A percentile compares a stretch with the other conserved stretches of the same genome.
phyloP scores from a whole-genome alignment of 2,797 vertebrate species.

The Sebastes steindachneri region DNA sequence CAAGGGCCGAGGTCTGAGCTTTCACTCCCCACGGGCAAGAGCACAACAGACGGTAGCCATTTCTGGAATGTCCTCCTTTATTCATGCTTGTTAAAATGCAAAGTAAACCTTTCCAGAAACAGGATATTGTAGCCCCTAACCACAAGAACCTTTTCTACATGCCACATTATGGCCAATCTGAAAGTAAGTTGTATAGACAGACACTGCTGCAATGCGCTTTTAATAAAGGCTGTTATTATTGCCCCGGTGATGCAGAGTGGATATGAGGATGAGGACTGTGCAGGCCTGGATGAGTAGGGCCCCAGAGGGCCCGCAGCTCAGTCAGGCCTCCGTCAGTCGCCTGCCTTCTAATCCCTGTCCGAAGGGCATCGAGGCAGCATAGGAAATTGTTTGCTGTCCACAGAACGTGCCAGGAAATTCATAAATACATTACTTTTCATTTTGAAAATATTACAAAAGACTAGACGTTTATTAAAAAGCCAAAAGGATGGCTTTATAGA shows the following conservation, averaged over 20 bases:
- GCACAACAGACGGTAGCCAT: slow-evolving; percentile 78
- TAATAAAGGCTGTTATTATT: slow-evolving; percentile 89
- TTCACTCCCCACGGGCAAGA: slow-evolving; percentile 63
- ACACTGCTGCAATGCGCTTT: slow-evolving; percentile 82
- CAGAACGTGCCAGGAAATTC: slow-evolving; percentile 86
- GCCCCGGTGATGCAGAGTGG: slow-evolving; percentile 78
- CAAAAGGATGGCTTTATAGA: slow-evolving; percentile 85
- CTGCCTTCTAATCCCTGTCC: slow-evolving; percentile 83
- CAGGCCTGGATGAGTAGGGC: slow-evolving; percentile 74
- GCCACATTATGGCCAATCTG: slow-evolving; percentile 78
- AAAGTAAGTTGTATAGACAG: slow-evolving; percentile 77
- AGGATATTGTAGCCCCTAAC: slow-evolving; percentile 86
- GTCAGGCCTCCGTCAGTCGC: slow-evolving; percentile 79
- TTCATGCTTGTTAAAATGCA: slow-evolving; percentile 86
- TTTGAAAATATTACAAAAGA: slow-evolving; percentile 85
- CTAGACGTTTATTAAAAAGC: slow-evolving; percentile 85
- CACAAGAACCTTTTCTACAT: slow-evolving; percentile 75
- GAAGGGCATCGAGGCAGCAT: slow-evolving; percentile 77
- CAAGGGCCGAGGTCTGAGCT: slow-evolving; percentile 56
- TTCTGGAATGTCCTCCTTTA: slow-evolving; percentile 85
- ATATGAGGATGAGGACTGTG: slow-evolving; percentile 77
- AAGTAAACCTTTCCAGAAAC: slow-evolving; percentile 85
- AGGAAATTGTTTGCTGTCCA: slow-evolving; percentile 88
- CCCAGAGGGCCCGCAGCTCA: slow-evolving; percentile 77
- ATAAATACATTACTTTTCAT: slow-evolving; percentile 88